Conservation (phyloP, 1,140 invertebrate genomes). For the Stenopsyche tienmushanensis region DNA sequence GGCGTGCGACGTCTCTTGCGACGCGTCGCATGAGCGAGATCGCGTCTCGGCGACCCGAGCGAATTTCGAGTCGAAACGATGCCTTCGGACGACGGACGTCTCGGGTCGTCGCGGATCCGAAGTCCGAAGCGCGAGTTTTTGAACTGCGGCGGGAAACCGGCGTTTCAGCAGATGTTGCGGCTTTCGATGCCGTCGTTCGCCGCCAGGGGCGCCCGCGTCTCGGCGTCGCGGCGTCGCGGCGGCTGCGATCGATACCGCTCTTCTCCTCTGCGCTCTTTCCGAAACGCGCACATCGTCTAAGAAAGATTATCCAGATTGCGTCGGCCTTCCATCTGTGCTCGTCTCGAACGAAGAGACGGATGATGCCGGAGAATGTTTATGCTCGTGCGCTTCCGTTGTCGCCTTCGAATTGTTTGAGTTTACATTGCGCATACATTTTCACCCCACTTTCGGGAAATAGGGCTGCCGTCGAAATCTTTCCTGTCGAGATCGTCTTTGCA, state of each 20-base stretch:
- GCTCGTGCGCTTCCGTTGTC: neutral
- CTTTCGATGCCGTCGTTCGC: neutral
- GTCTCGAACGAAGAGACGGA: neutral
- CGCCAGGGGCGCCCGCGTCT: neutral
- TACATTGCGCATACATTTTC: neutral
- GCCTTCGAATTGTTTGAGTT: neutral
- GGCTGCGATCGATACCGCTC: slow-evolving; percentile 27
- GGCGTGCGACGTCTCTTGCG: neutral
- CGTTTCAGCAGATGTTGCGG: neutral
- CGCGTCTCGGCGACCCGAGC: too few species aligned
- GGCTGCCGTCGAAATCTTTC: too few species aligned
- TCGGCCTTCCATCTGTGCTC: too few species aligned
- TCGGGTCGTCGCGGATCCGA: neutral
- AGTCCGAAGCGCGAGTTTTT: too few species aligned
- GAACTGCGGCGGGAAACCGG: neutral
- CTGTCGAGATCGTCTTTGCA: too few species aligned
- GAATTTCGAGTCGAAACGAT: too few species aligned
- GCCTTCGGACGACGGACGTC: neutral
- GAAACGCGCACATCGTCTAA: neutral
- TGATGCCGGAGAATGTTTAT: neutral
- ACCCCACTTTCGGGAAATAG: too few species aligned
- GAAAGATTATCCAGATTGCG: too few species aligned
- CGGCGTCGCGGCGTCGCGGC: neutral
- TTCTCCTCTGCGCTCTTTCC: neutral
- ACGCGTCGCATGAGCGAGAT: neutral